These are phyloP conservation scores for Campopleginae sp. DNA, from an alignment of 2,888 invertebrate species.

Conservation along the genomic window DNA sequence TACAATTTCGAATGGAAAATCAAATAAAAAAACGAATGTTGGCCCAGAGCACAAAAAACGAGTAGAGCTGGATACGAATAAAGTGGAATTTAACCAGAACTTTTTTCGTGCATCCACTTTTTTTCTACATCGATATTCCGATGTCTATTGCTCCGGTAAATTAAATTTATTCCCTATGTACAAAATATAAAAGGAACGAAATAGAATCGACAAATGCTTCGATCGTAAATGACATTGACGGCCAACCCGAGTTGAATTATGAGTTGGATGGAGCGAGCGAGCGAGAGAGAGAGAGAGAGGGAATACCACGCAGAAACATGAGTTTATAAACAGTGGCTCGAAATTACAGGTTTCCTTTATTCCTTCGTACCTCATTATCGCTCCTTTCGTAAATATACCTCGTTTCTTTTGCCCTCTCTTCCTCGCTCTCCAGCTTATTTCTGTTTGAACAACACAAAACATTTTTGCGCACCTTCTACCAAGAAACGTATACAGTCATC, in stretches of 20 bases:
- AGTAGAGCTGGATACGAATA: conserved; percentile 9
- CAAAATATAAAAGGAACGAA: conserved; percentile 25
- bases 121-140: neutral
- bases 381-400: conserved; percentile 1
- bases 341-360: conserved; percentile 41
- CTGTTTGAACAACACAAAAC: conserved; percentile 10
- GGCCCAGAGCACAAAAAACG: conserved; percentile 13
- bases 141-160: conserved; percentile 10
- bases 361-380: conserved; percentile 22
- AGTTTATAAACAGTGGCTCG: conserved; percentile 52
- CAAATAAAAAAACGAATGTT: conserved; percentile 31
- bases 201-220: conserved; percentile 2
- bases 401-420: neutral
- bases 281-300: conserved; percentile 22
- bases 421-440: conserved; percentile 3
- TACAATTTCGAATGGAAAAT: conserved; percentile 62
- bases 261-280: neutral
- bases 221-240: conserved; percentile 7
- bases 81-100: conserved; percentile 50
- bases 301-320: conserved; percentile 39
- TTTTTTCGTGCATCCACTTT: conserved; percentile 25
- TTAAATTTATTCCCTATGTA: conserved; percentile 30
- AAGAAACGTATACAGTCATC: neutral
- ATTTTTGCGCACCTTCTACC: conserved; percentile 7
- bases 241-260: neutral